Conservation (phyloP, 2,888 invertebrate genomes). For the Parnassius apollo region DNA sequence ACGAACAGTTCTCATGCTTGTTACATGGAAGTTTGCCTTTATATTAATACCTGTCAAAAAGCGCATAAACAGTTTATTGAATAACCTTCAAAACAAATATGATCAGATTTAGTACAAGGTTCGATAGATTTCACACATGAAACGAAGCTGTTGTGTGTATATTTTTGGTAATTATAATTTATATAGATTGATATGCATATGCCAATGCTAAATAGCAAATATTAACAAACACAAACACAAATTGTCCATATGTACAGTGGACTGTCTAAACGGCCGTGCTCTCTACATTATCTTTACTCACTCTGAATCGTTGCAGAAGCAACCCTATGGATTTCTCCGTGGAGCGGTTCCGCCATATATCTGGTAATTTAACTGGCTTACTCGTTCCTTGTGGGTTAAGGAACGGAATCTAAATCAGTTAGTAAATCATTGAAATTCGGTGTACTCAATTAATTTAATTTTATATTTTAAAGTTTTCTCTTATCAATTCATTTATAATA, state of each 20-base stretch:
- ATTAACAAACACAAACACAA: conserved; percentile 38
- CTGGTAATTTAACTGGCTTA: conserved; percentile 64
- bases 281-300: conserved; percentile 51
- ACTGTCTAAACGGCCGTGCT: conserved; percentile 33
- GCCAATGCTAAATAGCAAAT: conserved; percentile 42
- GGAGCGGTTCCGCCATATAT: conserved; percentile 69
- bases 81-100: not conserved
- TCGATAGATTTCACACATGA: conserved; percentile 30
- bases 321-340: conserved; percentile 67
- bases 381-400: conserved; percentile 55
- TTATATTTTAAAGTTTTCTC: too few species aligned
- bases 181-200: conserved; percentile 37
- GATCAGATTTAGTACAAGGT: conserved; percentile 9
- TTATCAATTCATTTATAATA: too few species aligned
- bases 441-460: too few species aligned
- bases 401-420: conserved; percentile 56
- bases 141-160: conserved; percentile 8
- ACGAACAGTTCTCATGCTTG: too few species aligned
- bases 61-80: not conserved
- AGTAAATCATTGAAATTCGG: conserved; percentile 20
- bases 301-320: conserved; percentile 66
- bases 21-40: too few species aligned
- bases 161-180: conserved; percentile 1
- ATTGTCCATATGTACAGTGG: conserved; percentile 55
- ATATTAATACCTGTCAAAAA: too few species aligned